Evolutionary conservation across 2,113 vertebrate species (phyloP), one percentile per base, ranked within the genome.

Genomic region (Dromaius novaehollandiae): DNA sequence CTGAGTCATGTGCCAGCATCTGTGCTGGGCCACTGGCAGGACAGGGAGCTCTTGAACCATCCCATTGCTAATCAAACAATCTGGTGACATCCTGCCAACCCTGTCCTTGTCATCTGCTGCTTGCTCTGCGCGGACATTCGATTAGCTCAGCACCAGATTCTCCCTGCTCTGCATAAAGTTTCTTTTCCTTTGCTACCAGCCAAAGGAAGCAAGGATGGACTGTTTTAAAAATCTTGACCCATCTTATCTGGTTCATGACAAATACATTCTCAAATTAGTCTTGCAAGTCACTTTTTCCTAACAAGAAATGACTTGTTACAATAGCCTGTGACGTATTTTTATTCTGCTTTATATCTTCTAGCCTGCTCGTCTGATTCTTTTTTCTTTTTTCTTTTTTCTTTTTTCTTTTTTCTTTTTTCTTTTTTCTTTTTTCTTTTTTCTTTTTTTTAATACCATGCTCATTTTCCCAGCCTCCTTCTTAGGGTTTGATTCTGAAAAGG

Each of bases 31-130:
- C 75, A 17, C 81, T 71, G 38, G 19, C 71, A 83, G 86, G 86
- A 85, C 4, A 9, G 81, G 56, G 83, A 93, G 78, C 9, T 92
- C 91, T 91, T 86, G 78, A 91, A 71, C 95, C 77, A 48, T 81
- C 92, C 96, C 88, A 65, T 38, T 80, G 53, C 88, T 91, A 89
- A 95, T 93, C 96, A 93, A 95, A 93, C 88, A 87, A 92, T 90
- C 86, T 96, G 83, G 89, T 3, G 11, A 93, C 83, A 89, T 94
- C 66, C 82, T 93, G 80, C 70, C 89, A 96, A 36, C 74, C 60
- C 61, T 1, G 24, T 91, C 89, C 79, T 83, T 84, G 75, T 93
- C 93, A 88, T 91, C 92, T 92, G 71, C 75, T 86, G 90, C 82
- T 95, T 82, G 42, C 75, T 78, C 78, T 79, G 82, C 65, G 77